Conservation (phyloP, 1,140 invertebrate species). For the Drosophila sucinea region DNA sequence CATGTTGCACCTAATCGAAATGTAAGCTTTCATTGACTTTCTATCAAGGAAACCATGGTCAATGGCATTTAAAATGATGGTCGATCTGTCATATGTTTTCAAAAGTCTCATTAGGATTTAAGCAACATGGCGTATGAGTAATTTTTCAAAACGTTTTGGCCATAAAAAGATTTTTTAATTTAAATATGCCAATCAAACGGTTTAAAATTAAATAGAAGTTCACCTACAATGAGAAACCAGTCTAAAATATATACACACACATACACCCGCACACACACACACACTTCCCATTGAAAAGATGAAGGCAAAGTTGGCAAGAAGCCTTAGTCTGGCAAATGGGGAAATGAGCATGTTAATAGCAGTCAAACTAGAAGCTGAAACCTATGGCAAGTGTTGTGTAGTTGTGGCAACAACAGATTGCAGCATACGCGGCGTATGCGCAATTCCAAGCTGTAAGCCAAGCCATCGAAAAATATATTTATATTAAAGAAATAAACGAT, state of each 20-base stretch:
- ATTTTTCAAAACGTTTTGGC: neutral
- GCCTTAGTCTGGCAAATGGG: conserved; percentile 54
- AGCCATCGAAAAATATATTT: conserved; percentile 2
- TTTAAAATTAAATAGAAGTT: neutral
- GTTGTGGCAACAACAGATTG: conserved; percentile 31
- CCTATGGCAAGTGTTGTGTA: neutral
- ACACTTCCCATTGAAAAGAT: neutral
- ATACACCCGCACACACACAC: neutral
- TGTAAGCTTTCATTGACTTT: neutral
- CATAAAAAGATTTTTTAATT: neutral
- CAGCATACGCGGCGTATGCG: conserved; percentile 34
- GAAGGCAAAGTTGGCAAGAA: conserved; percentile 21
- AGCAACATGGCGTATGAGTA: neutral
- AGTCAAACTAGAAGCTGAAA: conserved; percentile 18
- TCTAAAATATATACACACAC: neutral
- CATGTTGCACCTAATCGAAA: neutral
- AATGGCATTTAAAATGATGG: too few relatives aligned
- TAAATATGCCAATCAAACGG: neutral
- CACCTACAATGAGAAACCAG: conserved; percentile 1
- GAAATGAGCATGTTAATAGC: conserved; percentile 76
- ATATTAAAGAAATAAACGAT: conserved; percentile 14
- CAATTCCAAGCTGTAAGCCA: neutral
- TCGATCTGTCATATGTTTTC: too few relatives aligned
- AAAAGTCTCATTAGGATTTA: too few relatives aligned
- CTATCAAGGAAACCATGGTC: too few relatives aligned